These are phyloP conservation scores for Taeniopygia guttata DNA, from an alignment of 2,797 vertebrate genomes.

Conservation along the genomic window DNA sequence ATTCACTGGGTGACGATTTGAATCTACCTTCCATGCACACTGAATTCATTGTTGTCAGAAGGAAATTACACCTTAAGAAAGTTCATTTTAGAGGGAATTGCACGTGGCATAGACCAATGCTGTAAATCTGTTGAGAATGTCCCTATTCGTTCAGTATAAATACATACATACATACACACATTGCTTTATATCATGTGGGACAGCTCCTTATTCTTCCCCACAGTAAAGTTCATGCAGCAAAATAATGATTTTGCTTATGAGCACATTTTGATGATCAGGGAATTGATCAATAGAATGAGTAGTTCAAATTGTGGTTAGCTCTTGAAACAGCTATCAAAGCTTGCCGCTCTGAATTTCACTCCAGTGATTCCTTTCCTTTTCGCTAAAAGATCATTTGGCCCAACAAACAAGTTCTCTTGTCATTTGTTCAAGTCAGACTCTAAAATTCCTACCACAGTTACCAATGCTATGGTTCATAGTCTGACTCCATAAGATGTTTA, in stretches of 20 bases:
- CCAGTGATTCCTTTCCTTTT: background rate
- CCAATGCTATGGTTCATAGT: background rate
- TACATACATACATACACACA: background rate
- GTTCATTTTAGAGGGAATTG: background rate
- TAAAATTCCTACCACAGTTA: background rate
- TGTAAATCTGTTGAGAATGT: background rate
- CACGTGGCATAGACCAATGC: background rate
- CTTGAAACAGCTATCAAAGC: background rate
- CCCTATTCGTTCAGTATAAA: background rate
- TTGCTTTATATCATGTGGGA: background rate
- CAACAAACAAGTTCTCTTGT: background rate
- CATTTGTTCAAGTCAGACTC: background rate
- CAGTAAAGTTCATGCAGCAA: background rate
- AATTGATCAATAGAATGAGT: background rate
- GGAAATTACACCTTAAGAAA: background rate
- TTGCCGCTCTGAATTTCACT: background rate
- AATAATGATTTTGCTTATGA: background rate
- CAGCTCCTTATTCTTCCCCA: background rate
- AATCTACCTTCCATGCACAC: background rate
- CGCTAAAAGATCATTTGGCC: background rate
- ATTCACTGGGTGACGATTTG: conserved; percentile 6
- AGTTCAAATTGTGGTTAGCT: background rate
- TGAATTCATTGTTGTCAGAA: conserved; percentile 38
- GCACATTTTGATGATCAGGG: background rate
- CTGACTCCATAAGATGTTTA: background rate